phyloP scores from a whole-genome alignment of 1,140 invertebrate species.

The Ooceraea biroi region DNA sequence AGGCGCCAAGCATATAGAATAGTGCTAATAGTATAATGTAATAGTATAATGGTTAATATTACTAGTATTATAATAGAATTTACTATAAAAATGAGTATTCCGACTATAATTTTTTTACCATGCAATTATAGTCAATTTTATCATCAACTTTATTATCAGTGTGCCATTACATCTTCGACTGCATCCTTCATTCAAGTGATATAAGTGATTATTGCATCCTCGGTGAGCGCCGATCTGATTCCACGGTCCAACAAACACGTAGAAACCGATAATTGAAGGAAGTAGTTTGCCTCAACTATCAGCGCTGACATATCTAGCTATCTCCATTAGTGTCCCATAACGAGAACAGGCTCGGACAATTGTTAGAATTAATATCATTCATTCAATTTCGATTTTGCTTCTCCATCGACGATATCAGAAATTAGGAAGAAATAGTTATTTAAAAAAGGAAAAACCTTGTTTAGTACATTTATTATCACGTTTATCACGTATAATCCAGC shows the following conservation, averaged over 20 bases:
- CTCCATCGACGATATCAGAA: conserved; percentile 7
- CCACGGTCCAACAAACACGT: not conserved
- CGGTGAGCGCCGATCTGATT: conserved; percentile 49
- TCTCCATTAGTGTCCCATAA: conserved; percentile 31
- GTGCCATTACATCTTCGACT: conserved; percentile 23
- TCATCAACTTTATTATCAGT: too few species aligned
- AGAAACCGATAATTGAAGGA: conserved; percentile 65
- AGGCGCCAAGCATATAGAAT: too few species aligned
- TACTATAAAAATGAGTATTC: too few species aligned
- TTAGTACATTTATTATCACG: too few species aligned
- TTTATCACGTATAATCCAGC: too few species aligned
- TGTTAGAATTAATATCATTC: conserved; percentile 51
- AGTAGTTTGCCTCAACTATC: conserved; percentile 65
- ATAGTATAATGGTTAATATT: too few species aligned
- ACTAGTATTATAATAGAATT: too few species aligned
- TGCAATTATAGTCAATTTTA: too few species aligned
- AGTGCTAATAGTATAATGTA: too few species aligned
- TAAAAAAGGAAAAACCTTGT: not conserved
- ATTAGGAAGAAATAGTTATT: conserved; percentile 30
- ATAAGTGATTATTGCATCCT: conserved; percentile 68
- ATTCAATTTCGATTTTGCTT: conserved; percentile 39
- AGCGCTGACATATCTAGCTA: conserved; percentile 23
- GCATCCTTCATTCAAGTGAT: conserved; percentile 29
- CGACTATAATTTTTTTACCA: too few species aligned
- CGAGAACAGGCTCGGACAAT: conserved; percentile 19